These are phyloP conservation scores for Bubo bubo DNA, from an alignment of 2,113 vertebrate genomes.

Conservation along the genomic window DNA sequence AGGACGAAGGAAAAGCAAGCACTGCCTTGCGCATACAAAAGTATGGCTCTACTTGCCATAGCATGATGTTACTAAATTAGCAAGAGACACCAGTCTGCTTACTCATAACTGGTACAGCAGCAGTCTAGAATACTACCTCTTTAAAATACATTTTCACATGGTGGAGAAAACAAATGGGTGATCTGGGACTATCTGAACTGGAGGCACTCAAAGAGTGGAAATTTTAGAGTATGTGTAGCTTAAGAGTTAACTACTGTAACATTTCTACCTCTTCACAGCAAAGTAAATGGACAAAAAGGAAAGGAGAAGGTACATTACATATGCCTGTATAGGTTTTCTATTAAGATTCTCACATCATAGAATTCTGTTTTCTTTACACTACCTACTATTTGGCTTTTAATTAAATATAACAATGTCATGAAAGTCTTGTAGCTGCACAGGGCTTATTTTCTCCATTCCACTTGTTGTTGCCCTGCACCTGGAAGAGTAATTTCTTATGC, in stretches of 20 bases:
- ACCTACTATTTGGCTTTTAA: background rate
- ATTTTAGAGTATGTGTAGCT: background rate
- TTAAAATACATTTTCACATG: background rate
- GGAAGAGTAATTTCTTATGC: background rate
- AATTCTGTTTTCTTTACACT: background rate
- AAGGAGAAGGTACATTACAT: background rate
- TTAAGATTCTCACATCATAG: background rate
- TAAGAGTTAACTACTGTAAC: background rate
- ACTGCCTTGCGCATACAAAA: fast-evolving
- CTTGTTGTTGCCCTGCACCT: background rate
- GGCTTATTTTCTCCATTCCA: background rate
- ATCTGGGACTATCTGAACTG: background rate
- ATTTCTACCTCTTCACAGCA: background rate
- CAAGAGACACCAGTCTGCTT: background rate
- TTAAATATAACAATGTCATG: background rate
- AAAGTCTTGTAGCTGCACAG: background rate
- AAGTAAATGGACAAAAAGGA: background rate
- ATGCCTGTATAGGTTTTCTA: background rate
- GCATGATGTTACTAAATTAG: background rate
- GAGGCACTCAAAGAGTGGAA: background rate
- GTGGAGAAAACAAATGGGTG: background rate
- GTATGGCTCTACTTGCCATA: fast-evolving
- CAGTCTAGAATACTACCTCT: background rate
- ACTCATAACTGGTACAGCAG: background rate
- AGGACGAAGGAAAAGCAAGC: background rate